phyloP scores from a whole-genome alignment of 2,113 vertebrate species.

The Myrmophylax atrothorax region DNA sequence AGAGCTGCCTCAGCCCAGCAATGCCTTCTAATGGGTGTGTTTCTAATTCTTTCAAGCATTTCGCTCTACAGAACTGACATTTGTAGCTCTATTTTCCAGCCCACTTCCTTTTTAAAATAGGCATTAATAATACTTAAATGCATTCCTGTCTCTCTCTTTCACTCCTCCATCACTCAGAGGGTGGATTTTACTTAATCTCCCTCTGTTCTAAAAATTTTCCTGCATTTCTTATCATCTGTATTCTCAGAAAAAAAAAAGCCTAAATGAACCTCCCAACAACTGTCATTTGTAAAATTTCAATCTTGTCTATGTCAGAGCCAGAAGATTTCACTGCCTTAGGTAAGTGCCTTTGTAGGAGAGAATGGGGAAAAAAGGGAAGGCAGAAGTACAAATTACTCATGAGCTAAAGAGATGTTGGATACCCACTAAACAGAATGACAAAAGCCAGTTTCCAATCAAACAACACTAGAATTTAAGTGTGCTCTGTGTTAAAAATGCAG shows the following conservation, averaged over 20 bases:
- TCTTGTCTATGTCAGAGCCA: background rate
- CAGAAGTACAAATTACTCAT: background rate
- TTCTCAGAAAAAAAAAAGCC: background rate
- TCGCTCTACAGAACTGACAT: slow-evolving; percentile 30
- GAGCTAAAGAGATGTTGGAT: background rate
- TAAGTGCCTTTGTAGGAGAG: background rate
- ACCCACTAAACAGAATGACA: background rate
- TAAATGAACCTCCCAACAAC: background rate
- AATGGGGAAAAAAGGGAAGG: background rate
- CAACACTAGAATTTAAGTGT: background rate
- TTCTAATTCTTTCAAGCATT: slow-evolving; percentile 25
- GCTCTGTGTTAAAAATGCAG: background rate
- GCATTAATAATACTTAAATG: slow-evolving; percentile 72
- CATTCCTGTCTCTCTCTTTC: slow-evolving; percentile 37
- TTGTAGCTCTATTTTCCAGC: slow-evolving; percentile 57
- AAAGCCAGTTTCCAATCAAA: background rate
- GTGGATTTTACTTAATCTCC: slow-evolving; percentile 45
- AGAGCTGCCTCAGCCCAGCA: background rate
- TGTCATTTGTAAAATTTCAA: background rate
- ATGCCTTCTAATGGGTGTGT: background rate
- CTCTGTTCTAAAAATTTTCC: slow-evolving; percentile 5
- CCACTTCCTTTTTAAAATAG: slow-evolving; percentile 75
- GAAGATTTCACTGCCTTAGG: background rate
- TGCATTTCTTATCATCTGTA: background rate
- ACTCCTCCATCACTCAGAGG: slow-evolving; percentile 38